Conservation (phyloP, 2,888 invertebrate species). For the Rhagonycha fulva region DNA sequence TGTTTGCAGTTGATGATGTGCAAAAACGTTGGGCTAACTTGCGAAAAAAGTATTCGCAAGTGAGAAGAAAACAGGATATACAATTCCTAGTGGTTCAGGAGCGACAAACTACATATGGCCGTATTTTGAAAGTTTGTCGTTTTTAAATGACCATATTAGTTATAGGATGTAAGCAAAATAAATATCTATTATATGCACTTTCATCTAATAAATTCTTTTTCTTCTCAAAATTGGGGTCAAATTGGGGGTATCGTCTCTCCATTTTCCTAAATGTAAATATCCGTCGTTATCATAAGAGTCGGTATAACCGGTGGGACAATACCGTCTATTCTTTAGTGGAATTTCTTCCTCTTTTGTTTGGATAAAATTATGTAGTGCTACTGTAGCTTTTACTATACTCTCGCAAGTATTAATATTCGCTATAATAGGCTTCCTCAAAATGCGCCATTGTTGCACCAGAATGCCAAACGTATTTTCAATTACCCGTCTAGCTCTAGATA, state of each 20-base stretch:
- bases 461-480: conserved; percentile 8
- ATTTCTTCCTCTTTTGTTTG: conserved; percentile 24
- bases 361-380: conserved; percentile 31
- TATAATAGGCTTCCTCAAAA: conserved; percentile 9
- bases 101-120: too few species aligned
- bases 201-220: too few species aligned
- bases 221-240: too few species aligned
- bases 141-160: too few species aligned
- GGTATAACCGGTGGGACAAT: conserved; percentile 17
- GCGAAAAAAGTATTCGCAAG: too few species aligned
- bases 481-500: background rate
- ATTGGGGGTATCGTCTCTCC: conserved; percentile 15
- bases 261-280: conserved; percentile 1
- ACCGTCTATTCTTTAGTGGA: conserved; percentile 6
- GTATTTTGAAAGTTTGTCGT: too few species aligned
- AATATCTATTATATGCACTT: too few species aligned
- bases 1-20: too few species aligned
- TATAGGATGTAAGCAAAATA: too few species aligned
- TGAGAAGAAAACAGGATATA: too few species aligned
- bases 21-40: too few species aligned
- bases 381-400: conserved; percentile 21
- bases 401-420: conserved; percentile 24
- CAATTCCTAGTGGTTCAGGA: too few species aligned
- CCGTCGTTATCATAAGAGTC: conserved; percentile 5
- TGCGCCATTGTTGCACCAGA: background rate